Base-by-base conservation (phyloP, 2,888 invertebrate species). In the Aspidiotus rigidus region DNA sequence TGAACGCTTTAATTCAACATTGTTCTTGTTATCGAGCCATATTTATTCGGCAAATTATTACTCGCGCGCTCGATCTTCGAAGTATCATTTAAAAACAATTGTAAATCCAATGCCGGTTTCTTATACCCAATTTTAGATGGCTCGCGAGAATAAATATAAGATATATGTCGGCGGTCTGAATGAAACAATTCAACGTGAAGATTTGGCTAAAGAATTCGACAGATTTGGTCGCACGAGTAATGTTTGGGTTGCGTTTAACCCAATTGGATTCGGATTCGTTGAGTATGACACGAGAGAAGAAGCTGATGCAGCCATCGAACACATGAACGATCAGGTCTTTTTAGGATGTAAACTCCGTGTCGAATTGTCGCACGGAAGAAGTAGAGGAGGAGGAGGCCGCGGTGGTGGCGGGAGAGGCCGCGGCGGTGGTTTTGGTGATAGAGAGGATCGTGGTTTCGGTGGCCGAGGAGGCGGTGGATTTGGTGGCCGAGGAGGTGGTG, bases 221-320 rank as follows among this genome's bases (percentile, higher is more conserved):
- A 92, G 92, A 81, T 93, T 87, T 80, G 93, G 93, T 75, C 92
- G 92, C 82, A 83, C 93, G 75, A 91, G 90, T 81, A 90, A 89
- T 75, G 92, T 93, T 74, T 93, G 93, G 93, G 91, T 90, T 75
- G 93, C 93, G 74, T 89, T 93, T 79, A 93, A 93, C 80, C 93
- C 93, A 74, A 93, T 93, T 74, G 93, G 93, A 77, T 94, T 93
- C 80, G 93, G 93, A 73, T 93, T 93, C 82, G 90, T 93, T 79
- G 93, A 93, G 81, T 94, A 92, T 80, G 87, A 88, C 78, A 90
- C 88, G 80, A 85, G 86, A 79, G 87, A 88, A 77, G 93, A 93
- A 80, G 93, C 93, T 54, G 90, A 92, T 78, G 86, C 89, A 76
- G 93, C 93, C 72, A 91, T 92, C 81, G 88, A 86, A 79, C 88